Conservation (phyloP, 1,140 invertebrate species). For the Polypedilum vanderplanki region DNA sequence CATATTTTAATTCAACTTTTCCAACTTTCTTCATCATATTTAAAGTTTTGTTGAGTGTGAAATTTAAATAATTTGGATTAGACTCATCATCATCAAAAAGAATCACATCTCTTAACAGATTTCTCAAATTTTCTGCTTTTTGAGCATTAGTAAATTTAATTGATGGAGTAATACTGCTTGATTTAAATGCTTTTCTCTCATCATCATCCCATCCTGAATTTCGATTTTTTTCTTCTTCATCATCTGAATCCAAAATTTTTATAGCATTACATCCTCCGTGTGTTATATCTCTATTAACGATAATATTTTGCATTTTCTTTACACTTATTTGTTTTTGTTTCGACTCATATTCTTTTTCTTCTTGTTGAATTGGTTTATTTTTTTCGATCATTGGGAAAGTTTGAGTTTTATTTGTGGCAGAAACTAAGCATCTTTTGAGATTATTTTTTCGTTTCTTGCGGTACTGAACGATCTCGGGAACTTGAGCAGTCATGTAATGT, state of each 20-base stretch:
- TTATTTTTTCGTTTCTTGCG: constrained; percentile 59
- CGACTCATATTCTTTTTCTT: not conserved
- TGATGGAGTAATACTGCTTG: not conserved
- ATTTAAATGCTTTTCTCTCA: not conserved
- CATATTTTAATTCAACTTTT: not conserved
- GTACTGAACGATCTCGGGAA: constrained; percentile 45
- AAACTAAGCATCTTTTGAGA: constrained; percentile 68
- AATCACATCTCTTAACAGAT: not conserved
- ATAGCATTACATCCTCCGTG: not conserved
- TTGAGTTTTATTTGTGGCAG: constrained; percentile 44
- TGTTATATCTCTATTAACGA: not conserved
- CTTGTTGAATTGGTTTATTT: not conserved
- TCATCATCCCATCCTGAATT: not conserved
- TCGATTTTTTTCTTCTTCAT: not conserved
- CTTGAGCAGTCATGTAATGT: constrained; percentile 61
- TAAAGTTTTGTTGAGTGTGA: not conserved
- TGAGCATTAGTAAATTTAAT: not conserved
- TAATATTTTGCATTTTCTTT: not conserved
- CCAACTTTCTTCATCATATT: not conserved
- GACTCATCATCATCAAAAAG: not conserved
- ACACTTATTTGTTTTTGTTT: not conserved
- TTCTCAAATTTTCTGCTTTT: not conserved
- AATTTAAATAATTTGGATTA: not conserved
- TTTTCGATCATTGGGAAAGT: not conserved
- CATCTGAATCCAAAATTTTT: not conserved